phyloP scores from a whole-genome alignment of 2,113 vertebrate genomes.

The Myiagra hebetior region DNA sequence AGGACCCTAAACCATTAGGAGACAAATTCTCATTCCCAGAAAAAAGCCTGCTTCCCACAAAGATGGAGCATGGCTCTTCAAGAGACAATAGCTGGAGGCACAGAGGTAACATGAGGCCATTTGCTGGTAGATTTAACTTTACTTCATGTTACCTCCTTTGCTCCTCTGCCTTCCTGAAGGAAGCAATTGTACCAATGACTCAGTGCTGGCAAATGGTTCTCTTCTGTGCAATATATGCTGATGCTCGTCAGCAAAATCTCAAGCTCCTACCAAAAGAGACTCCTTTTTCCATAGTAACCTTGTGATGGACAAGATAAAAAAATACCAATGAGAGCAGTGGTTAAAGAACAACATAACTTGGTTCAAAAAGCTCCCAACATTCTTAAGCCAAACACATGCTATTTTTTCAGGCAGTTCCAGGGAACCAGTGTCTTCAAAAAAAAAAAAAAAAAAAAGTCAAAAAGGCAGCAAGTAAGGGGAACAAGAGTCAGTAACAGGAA shows the following conservation, averaged over 20 bases:
- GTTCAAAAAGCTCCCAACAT: fast-evolving
- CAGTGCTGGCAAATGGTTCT: background rate
- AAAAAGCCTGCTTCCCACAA: background rate
- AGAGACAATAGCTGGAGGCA: fast-evolving
- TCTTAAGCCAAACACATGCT: background rate
- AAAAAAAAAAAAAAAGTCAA: no score
- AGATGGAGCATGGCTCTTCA: background rate
- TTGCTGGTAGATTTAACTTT: background rate
- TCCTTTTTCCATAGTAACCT: background rate
- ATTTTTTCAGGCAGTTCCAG: background rate
- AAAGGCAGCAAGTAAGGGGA: background rate
- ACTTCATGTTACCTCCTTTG: background rate
- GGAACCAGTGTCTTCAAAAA: background rate
- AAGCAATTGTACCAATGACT: background rate
- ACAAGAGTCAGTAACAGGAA: background rate
- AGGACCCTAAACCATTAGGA: background rate
- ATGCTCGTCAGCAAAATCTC: background rate
- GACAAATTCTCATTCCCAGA: background rate
- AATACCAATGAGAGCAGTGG: background rate
- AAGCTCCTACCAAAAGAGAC: background rate
- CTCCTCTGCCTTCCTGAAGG: background rate
- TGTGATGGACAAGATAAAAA: fast-evolving
- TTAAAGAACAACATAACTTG: background rate
- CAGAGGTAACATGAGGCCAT: background rate
- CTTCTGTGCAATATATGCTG: background rate